Percentiles rank a stretch among this genome's conserved stretches.
Conservation (phyloP, 2,888 invertebrate species). For the Eupithecia subumbrata region DNA sequence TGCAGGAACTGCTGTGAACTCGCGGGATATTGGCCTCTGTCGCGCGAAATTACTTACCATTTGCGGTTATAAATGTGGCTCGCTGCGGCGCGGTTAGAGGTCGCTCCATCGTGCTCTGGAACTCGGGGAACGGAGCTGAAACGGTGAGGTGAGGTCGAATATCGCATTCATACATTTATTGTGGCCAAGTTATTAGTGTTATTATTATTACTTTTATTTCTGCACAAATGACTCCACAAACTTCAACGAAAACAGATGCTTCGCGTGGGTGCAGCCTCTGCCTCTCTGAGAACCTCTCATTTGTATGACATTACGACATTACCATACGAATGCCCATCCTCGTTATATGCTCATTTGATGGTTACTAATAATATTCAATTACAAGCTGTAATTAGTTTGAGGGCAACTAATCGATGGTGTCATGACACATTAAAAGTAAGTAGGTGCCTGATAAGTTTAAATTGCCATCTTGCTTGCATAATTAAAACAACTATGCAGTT, state of each 20-base stretch:
- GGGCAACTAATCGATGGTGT: not conserved
- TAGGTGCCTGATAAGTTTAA: not conserved
- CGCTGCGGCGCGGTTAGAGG: too few relatives aligned
- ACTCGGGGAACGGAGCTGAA: not conserved
- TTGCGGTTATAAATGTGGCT: conserved; percentile 11
- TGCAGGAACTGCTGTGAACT: not conserved
- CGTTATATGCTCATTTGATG: not conserved
- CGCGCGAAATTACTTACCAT: conserved; percentile 17
- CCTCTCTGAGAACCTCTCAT: not conserved
- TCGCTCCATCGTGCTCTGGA: not conserved
- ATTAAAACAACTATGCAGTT: too few relatives aligned
- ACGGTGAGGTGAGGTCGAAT: not conserved
- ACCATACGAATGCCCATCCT: not conserved
- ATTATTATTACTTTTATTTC: not conserved
- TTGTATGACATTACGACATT: conserved; percentile 1
- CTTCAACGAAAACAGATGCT: not conserved
- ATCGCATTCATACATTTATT: not conserved
- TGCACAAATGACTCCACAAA: not conserved
- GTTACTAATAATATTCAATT: not conserved
- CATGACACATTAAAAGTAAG: not conserved
- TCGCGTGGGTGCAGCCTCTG: not conserved
- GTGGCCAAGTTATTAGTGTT: not conserved
- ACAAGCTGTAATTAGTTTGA: not conserved
- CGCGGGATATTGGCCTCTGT: conserved; percentile 3
- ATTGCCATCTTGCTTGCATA: too few relatives aligned